Evolutionary conservation across 2,888 invertebrate species (phyloP).

Genomic region (Synergus umbraculus): DNA sequence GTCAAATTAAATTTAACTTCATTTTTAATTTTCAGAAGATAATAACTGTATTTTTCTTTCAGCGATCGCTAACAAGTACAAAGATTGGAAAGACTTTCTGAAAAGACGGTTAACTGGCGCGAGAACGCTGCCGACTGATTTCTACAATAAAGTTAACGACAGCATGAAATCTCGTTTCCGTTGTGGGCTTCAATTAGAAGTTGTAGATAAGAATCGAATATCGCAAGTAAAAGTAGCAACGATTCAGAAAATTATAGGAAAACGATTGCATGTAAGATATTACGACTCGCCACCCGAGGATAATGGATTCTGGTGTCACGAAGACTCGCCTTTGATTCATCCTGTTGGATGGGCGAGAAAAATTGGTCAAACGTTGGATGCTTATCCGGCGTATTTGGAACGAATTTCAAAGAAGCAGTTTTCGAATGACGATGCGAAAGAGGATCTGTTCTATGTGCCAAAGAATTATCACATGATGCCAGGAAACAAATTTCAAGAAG

Average conservation of each 20-base stretch:
- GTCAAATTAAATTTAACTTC: background rate
- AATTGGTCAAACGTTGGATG: constrained; percentile 93
- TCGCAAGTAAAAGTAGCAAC: constrained; percentile 95
- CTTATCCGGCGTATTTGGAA: constrained; percentile 88
- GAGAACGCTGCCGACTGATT: constrained; percentile 95
- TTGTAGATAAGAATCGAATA: constrained; percentile 97
- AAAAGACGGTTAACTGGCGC: constrained; percentile 95
- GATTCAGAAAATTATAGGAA: constrained; percentile 94
- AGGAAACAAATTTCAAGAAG: constrained; percentile 83
- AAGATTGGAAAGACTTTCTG: constrained; percentile 97
- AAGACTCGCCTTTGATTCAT: constrained; percentile 95
- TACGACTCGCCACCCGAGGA: constrained; percentile 89
- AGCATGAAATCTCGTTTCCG: constrained; percentile 91
- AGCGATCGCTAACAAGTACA: constrained; percentile 94
- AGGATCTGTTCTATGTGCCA: constrained; percentile 85
- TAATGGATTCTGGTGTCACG: constrained; percentile 97
- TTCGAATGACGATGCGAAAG: constrained; percentile 88
- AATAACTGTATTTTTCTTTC: constrained; percentile 53
- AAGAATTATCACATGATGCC: constrained; percentile 78
- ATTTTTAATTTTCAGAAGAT: background rate
- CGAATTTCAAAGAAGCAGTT: constrained; percentile 85
- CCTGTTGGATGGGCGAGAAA: constrained; percentile 97
- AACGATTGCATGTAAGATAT: constrained; percentile 93
- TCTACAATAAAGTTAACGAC: constrained; percentile 91
- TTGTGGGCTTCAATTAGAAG: constrained; percentile 91